phyloP scores from a whole-genome alignment of 2,888 invertebrate species.

The Perizoma affinitatum region DNA sequence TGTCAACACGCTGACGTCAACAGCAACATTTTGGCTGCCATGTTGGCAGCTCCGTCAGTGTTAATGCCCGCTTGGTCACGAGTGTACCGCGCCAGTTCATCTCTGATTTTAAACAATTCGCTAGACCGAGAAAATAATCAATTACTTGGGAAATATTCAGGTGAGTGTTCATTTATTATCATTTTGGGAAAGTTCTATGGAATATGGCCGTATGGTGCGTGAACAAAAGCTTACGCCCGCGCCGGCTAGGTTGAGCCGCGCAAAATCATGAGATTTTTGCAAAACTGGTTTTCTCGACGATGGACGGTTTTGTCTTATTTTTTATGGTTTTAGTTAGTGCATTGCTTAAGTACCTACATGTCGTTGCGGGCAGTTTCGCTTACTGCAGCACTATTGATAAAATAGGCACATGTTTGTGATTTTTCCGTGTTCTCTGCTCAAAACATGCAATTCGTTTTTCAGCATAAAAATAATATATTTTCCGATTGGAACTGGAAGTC shows the following conservation, averaged over 20 bases:
- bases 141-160: slow-evolving; percentile 41
- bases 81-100: slow-evolving; percentile 61
- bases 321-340: slow-evolving; percentile 43
- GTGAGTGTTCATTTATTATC: slow-evolving; percentile 33
- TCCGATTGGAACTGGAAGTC: too few relatives aligned
- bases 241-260: slow-evolving; percentile 51
- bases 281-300: slow-evolving; percentile 66
- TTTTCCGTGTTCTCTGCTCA: too few relatives aligned
- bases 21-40: slow-evolving; percentile 42
- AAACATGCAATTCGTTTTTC: too few relatives aligned
- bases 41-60: slow-evolving; percentile 70
- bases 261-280: slow-evolving; percentile 71
- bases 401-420: too few relatives aligned
- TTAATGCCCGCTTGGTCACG: slow-evolving; percentile 79
- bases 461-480: too few relatives aligned
- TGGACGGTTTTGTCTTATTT: slow-evolving; percentile 37
- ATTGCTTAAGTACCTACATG: slow-evolving; percentile 37
- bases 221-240: slow-evolving; percentile 51
- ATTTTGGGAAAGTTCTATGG: slow-evolving; percentile 12
- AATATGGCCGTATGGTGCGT: slow-evolving; percentile 25
- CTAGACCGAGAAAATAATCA: slow-evolving; percentile 37
- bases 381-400: background rate
- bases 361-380: slow-evolving; percentile 6
- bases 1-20: slow-evolving; percentile 31
- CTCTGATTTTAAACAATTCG: slow-evolving; percentile 39